Conservation (phyloP, 2,113 vertebrate genomes). For the Cnemophilus loriae region DNA sequence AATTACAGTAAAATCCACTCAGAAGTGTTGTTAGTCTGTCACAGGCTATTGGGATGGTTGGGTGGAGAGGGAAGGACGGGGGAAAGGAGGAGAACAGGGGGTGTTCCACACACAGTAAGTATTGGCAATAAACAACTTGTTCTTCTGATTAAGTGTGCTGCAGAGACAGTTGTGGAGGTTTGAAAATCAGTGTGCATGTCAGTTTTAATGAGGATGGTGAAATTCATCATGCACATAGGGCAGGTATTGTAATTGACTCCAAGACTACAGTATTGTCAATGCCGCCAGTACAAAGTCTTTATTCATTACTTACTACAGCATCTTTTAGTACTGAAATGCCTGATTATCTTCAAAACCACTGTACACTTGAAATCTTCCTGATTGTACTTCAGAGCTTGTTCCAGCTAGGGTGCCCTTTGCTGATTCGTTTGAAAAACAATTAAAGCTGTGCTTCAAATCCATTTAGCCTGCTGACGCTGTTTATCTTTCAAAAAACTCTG, state of each 20-base stretch:
- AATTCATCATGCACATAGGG: background rate
- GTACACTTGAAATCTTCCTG: conserved; percentile 24
- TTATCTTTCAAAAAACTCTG: conserved; percentile 29
- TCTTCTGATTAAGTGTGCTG: background rate
- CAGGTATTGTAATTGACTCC: background rate
- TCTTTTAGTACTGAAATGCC: background rate
- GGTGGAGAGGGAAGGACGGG: background rate
- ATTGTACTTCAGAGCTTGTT: conserved; percentile 15
- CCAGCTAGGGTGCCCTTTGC: conserved; percentile 8
- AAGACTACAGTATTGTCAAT: background rate
- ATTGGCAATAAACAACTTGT: background rate
- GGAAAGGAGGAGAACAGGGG: background rate
- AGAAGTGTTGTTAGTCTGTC: background rate
- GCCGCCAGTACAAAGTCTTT: background rate
- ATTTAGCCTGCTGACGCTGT: conserved; percentile 22
- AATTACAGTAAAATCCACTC: background rate
- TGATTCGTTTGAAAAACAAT: conserved; percentile 27
- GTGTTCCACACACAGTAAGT: background rate
- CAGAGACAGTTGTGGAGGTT: background rate
- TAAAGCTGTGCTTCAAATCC: conserved; percentile 41
- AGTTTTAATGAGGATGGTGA: background rate
- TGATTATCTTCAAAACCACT: conserved; percentile 4
- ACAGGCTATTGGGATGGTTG: background rate
- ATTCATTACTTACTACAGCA: background rate
- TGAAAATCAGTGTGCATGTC: background rate